Percentiles rank a stretch among this genome's conserved stretches.
These are phyloP conservation scores for Dinoponera quadriceps DNA, from an alignment of 1,140 invertebrate genomes.

Conservation along the genomic window DNA sequence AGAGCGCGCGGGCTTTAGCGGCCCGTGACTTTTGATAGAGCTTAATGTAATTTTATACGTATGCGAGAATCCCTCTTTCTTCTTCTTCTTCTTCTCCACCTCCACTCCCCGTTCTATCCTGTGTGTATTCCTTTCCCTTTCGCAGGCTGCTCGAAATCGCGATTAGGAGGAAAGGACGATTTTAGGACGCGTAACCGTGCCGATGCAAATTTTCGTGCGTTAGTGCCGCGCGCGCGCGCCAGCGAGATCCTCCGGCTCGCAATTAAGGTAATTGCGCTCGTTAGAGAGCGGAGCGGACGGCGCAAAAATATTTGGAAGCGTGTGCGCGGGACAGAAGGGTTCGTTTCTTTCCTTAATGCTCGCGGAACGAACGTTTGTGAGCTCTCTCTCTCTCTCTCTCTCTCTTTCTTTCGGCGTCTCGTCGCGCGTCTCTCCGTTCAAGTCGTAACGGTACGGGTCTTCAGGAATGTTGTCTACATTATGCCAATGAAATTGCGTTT, in stretches of 20 bases:
- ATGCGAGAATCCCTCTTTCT: background rate
- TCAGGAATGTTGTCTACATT: conserved; percentile 37
- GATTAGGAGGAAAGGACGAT: background rate
- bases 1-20: conserved; percentile 46
- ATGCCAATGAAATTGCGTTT: conserved; percentile 28
- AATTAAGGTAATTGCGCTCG: conserved; percentile 48
- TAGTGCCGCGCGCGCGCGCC: background rate
- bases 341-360: conserved; percentile 13
- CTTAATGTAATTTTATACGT: conserved; percentile 41
- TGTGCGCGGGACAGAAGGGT: conserved; percentile 19
- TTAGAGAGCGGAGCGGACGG: conserved; percentile 19
- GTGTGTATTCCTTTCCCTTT: background rate
- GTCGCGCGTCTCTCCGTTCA: conserved; percentile 14
- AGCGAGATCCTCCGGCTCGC: conserved; percentile 16
- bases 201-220: conserved; percentile 23
- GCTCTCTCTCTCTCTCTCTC: no score
- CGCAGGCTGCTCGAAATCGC: background rate
- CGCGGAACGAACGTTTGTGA: no score
- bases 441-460: conserved; percentile 16
- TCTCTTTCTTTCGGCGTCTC: no score
- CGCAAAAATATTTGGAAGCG: conserved; percentile 33
- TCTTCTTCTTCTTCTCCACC: background rate
- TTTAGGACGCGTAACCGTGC: background rate
- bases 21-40: conserved; percentile 57
- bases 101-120: no score